Conservation (phyloP, 2,888 invertebrate genomes). For the Nymphalis c-album region DNA sequence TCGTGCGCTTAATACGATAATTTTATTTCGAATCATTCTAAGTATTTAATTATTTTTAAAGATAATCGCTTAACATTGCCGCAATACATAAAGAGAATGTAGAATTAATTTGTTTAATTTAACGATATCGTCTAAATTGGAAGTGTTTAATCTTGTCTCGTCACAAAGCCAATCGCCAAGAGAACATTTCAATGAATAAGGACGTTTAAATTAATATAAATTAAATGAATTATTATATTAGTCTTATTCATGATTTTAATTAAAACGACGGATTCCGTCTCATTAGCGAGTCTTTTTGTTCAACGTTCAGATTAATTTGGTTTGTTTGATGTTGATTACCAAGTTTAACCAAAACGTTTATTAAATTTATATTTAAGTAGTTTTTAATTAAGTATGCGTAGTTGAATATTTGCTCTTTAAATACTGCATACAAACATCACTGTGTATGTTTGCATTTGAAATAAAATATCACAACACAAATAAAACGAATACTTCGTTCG, state of each 20-base stretch:
- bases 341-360: conserved; percentile 8
- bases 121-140: background rate
- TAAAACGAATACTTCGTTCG: too few species aligned
- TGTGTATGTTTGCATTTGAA: too few species aligned
- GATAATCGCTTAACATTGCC: too few species aligned
- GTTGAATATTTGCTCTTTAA: background rate
- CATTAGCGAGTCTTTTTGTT: conserved; percentile 23
- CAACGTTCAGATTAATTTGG: conserved; percentile 14
- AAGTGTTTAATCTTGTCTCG: background rate
- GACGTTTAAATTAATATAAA: conserved; percentile 15
- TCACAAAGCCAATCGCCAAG: background rate
- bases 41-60: too few species aligned
- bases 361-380: conserved; percentile 7
- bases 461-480: too few species aligned
- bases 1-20: too few species aligned
- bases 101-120: background rate
- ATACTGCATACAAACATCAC: background rate
- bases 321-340: conserved; percentile 8
- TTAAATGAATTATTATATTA: conserved; percentile 14
- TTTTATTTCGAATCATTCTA: too few species aligned
- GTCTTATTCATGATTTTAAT: conserved; percentile 22
- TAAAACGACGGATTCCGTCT: conserved; percentile 18
- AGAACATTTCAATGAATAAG: background rate
- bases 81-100: too few species aligned
- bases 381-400: background rate